Percentiles rank a stretch among this genome's conserved stretches.
These are phyloP conservation scores for Oryzias melastigma DNA, from an alignment of 2,113 vertebrate genomes.

Conservation along the genomic window DNA sequence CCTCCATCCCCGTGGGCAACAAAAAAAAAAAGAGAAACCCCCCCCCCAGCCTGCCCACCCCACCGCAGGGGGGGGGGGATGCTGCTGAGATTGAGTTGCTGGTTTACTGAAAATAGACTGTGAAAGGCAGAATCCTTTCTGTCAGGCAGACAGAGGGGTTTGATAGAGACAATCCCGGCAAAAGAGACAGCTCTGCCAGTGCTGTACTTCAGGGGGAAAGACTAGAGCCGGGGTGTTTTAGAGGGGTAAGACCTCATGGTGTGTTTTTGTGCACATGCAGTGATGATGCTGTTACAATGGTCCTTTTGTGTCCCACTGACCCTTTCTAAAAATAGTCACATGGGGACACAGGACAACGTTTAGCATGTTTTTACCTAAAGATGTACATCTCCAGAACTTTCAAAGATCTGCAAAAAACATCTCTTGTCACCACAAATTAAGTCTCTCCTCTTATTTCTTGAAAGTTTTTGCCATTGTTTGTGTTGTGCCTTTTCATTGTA, in stretches of 20 bases:
- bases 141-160: slow-evolving; percentile 51
- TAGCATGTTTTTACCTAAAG: neutral
- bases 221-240: slow-evolving; percentile 38
- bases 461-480: slow-evolving; percentile 3
- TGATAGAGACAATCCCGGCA: slow-evolving; percentile 51
- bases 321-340: neutral
- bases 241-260: slow-evolving; percentile 61
- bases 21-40: slow-evolving; percentile 38
- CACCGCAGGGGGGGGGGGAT: slow-evolving; percentile 34
- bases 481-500: slow-evolving; percentile 17
- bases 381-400: neutral
- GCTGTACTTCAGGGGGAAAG: slow-evolving; percentile 35
- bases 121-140: slow-evolving; percentile 55
- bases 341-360: neutral
- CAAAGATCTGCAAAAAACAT: neutral
- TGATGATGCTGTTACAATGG: slow-evolving; percentile 9
- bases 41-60: slow-evolving; percentile 22
- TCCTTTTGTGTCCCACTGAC: slow-evolving; percentile 8
- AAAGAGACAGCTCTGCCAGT: slow-evolving; percentile 49
- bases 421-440: neutral
- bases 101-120: slow-evolving; percentile 76
- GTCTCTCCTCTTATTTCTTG: neutral
- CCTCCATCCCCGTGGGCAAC: slow-evolving; percentile 36
- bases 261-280: slow-evolving; percentile 7
- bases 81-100: slow-evolving; percentile 75